Conservation (phyloP, 2,113 vertebrate species). For the Gasterosteus aculeatus region DNA sequence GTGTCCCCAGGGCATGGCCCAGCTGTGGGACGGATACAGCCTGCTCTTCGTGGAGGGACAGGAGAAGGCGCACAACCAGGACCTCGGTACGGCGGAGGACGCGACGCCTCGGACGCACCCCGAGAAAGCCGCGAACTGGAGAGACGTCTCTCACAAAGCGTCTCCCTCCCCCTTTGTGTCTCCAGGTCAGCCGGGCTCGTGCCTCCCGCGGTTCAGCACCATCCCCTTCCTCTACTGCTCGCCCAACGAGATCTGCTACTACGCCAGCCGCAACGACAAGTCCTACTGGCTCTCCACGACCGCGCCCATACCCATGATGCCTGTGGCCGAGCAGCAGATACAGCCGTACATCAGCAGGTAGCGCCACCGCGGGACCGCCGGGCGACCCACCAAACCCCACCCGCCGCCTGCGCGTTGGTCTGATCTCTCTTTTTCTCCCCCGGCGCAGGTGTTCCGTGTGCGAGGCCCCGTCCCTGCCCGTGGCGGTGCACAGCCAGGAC, state of each 20-base stretch:
- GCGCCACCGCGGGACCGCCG: too few species aligned
- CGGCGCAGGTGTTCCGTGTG: conserved; percentile 87
- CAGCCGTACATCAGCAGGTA: conserved; percentile 90
- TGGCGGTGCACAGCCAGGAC: conserved; percentile 96
- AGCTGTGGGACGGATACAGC: conserved; percentile 95
- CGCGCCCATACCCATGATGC: conserved; percentile 96
- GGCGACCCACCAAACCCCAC: too few species aligned
- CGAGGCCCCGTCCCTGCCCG: conserved; percentile 90
- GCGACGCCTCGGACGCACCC: too few species aligned
- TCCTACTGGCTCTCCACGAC: conserved; percentile 98
- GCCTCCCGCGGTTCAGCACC: conserved; percentile 93
- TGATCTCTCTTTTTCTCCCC: too few species aligned
- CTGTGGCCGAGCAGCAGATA: conserved; percentile 86
- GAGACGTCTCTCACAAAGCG: too few species aligned
- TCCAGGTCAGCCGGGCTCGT: conserved; percentile 93
- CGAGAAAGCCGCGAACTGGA: too few species aligned
- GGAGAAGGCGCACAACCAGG: conserved; percentile 97
- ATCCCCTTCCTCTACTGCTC: conserved; percentile 98
- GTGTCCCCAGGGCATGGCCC: conserved; percentile 90
- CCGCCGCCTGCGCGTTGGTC: too few species aligned
- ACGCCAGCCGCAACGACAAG: conserved; percentile 93
- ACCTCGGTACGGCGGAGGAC: conserved; percentile 82
- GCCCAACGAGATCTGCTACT: conserved; percentile 91
- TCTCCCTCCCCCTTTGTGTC: neutral
- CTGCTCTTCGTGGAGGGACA: conserved; percentile 95